Base-by-base conservation (phyloP, 2,113 vertebrate genomes). In the Chionomys nivalis region DNA sequence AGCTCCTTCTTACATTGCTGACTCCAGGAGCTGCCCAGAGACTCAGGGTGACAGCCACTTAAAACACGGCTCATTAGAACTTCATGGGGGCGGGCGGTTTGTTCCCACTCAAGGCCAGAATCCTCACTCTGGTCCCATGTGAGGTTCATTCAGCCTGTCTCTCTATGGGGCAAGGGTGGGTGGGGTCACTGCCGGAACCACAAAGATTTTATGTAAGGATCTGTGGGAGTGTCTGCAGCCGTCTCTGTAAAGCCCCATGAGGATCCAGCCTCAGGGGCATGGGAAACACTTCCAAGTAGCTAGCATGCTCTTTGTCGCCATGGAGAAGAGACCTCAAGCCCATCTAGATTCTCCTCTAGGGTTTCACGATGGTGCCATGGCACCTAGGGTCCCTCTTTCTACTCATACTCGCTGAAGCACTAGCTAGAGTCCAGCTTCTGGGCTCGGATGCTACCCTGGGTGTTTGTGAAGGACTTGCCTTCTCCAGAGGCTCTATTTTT, bases 401-500 rank as follows among this genome's bases (percentile, higher is more conserved):
- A 17, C 13, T 47, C 5, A 0, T 13, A 24, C 2, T 23, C 0
- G 1, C 85, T 52, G 24, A 7, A 9, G 24, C 2, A 7, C 68
- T n/a, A 0, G 2, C 58, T 55, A 17, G 17, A 36, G 66, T 39
- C 17, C 49, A 36, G 76, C 31, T 44, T 61, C 33, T 13, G 21
- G 26, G 1, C 0, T 17, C 19, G 7, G 2, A 19, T 7, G 24
- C n/a, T 13, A 47, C 14, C 73, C 8, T 0, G 6, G 55, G 28
- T 17, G 23, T 14, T 89, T 31, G 4, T 1, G 55, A 66, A 39
- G 73, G 36, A 3, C 7, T 8, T 33, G 82, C 70, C 52, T 23
- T 28, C 83, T 58, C 39, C 36, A 31, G 13, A 2, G 21, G 23
- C 16, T 52, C 24, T 16, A 4, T 5, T 39, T 12, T 36, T 14